Conservation (phyloP, 1,140 invertebrate species). For the Papilio machaon region DNA sequence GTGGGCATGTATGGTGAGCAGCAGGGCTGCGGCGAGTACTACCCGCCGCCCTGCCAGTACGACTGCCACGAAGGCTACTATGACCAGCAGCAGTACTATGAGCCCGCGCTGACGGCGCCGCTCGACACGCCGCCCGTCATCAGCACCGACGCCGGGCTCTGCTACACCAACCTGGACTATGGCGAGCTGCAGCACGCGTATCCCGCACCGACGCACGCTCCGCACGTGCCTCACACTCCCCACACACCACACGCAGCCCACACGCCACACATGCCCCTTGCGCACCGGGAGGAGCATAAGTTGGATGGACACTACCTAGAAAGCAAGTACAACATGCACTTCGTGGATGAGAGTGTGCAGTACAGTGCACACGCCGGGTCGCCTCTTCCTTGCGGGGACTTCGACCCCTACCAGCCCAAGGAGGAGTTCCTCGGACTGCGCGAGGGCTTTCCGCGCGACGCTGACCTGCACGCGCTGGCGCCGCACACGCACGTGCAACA, state of each 20-base stretch:
- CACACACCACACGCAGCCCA: conserved; percentile 69
- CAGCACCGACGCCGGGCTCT: conserved; percentile 91
- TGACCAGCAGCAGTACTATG: conserved; percentile 68
- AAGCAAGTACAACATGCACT: conserved; percentile 82
- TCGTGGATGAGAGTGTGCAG: conserved; percentile 74
- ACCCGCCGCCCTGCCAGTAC: conserved; percentile 65
- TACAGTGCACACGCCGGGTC: conserved; percentile 76
- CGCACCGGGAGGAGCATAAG: conserved; percentile 66
- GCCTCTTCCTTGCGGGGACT: conserved; percentile 78
- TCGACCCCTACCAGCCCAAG: conserved; percentile 81
- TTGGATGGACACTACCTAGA: conserved; percentile 80
- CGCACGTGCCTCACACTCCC: conserved; percentile 62
- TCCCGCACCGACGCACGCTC: conserved; percentile 62
- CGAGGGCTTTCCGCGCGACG: conserved; percentile 75
- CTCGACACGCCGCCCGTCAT: conserved; percentile 84
- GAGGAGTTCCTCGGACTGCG: conserved; percentile 76
- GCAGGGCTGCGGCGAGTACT: conserved; percentile 76
- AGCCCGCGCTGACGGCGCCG: conserved; percentile 53
- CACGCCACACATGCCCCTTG: conserved; percentile 66
- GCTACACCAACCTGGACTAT: conserved; percentile 95
- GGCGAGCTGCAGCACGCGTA: conserved; percentile 70
- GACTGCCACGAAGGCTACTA: conserved; percentile 72
- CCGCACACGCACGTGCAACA: conserved; percentile 62
- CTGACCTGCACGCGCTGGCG: conserved; percentile 60
- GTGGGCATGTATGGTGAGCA: conserved; percentile 81